Evolutionary conservation across 2,797 vertebrate species (phyloP).

Genomic region (Potorous gilbertii): DNA sequence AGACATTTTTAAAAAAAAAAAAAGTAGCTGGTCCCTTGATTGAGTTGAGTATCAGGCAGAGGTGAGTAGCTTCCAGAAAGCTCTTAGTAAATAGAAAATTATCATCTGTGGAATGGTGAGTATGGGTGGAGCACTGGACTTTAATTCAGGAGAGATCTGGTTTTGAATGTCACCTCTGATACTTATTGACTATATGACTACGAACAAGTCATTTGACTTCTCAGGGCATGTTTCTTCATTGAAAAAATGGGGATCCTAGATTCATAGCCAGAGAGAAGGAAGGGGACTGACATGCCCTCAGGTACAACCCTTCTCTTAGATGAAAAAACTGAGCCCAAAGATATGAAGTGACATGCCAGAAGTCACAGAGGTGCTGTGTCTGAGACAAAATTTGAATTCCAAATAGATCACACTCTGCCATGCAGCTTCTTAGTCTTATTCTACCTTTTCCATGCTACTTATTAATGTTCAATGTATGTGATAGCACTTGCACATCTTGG

Average conservation of each 20-base stretch:
- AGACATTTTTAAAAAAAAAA: not conserved
- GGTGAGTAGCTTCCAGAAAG: not conserved
- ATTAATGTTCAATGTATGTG: not conserved
- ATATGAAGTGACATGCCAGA: not conserved
- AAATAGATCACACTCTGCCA: not conserved
- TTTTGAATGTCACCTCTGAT: not conserved
- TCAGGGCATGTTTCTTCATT: not conserved
- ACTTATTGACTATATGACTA: not conserved
- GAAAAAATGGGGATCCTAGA: not conserved
- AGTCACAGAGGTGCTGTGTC: not conserved
- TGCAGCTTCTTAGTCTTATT: not conserved
- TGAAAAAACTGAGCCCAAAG: not conserved
- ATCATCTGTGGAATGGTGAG: not conserved
- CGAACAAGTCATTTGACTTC: not conserved
- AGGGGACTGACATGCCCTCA: not conserved
- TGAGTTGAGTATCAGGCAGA: constrained; percentile 38
- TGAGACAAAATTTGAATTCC: not conserved
- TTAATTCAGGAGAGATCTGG: not conserved
- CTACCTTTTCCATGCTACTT: not conserved
- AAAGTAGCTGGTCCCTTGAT: constrained; percentile 33
- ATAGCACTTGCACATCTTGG: not conserved
- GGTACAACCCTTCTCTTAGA: not conserved
- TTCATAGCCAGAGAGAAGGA: not conserved
- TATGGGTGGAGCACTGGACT: not conserved
- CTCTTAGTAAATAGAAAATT: not conserved